phyloP scores from a whole-genome alignment of 2,888 invertebrate genomes.

The Macrophya annulata region DNA sequence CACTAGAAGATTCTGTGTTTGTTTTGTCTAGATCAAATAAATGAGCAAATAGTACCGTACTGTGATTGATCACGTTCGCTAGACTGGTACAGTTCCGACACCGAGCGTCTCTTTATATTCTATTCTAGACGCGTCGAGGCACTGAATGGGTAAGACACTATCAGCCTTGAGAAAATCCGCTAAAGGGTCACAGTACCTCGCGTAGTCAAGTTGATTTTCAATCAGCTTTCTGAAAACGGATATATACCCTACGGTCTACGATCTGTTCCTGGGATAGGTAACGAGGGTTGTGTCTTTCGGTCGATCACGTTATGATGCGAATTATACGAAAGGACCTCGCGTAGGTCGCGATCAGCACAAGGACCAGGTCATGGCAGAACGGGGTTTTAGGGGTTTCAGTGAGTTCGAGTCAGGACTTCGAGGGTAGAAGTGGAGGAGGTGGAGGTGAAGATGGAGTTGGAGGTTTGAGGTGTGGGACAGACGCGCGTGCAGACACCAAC shows the following conservation, averaged over 20 bases:
- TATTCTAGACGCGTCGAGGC: slow-evolving; percentile 15
- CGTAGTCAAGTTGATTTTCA: slow-evolving; percentile 18
- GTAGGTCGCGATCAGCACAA: slow-evolving; percentile 16
- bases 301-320: slow-evolving; percentile 45
- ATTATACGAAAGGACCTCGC: slow-evolving; percentile 32
- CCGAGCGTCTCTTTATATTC: neutral
- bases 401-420: slow-evolving; percentile 50
- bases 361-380: neutral
- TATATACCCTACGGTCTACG: neutral
- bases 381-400: neutral
- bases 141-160: neutral
- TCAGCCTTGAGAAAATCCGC: slow-evolving; percentile 17
- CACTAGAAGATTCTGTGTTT: neutral
- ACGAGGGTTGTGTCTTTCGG: slow-evolving; percentile 45
- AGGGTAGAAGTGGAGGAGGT: slow-evolving; percentile 48
- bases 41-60: neutral
- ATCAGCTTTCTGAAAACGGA: slow-evolving; percentile 27
- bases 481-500: slow-evolving; percentile 4
- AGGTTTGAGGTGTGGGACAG: slow-evolving; percentile 30
- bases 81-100: neutral
- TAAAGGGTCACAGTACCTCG: slow-evolving; percentile 12
- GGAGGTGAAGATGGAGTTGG: slow-evolving; percentile 55
- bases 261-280: slow-evolving; percentile 20
- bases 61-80: slow-evolving; percentile 14
- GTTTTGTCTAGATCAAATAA: neutral